These are phyloP conservation scores for Oopsacas minuta DNA, from an alignment of 37 sponge, comb jelly and placozoan species.

Conservation along the genomic window DNA sequence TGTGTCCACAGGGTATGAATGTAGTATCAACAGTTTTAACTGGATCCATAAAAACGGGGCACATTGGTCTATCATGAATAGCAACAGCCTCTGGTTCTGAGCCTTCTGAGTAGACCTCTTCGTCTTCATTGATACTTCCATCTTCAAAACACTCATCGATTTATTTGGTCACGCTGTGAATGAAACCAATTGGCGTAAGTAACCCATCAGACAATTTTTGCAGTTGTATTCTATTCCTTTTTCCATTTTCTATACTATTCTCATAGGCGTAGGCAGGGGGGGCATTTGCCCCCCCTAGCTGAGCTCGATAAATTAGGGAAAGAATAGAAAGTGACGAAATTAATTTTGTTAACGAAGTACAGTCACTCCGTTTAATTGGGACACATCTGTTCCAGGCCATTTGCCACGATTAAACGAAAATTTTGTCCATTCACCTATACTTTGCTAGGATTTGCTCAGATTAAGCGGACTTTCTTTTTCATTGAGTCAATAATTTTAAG, in stretches of 20 bases:
- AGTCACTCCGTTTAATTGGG: no score
- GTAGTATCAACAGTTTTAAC: not conserved
- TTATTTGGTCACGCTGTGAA: not conserved
- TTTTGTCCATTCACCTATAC: no score
- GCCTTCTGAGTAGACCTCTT: slow-evolving; percentile 4
- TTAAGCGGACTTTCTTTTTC: no score
- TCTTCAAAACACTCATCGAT: slow-evolving; percentile 9
- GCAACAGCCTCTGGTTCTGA: slow-evolving; percentile 15
- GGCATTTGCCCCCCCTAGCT: no score
- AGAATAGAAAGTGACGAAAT: no score
- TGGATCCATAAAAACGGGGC: not conserved
- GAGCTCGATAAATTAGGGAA: no score
- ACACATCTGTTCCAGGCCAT: no score
- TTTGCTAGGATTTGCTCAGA: no score
- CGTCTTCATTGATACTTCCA: not conserved
- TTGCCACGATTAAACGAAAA: no score
- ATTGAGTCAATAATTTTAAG: no score
- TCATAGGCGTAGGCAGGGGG: no score
- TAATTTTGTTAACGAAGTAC: no score
- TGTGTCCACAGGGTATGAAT: slow-evolving; percentile 17
- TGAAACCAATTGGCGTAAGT: slow-evolving; percentile 13
- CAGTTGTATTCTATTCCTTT: not conserved
- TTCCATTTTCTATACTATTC: not conserved
- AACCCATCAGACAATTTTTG: not conserved
- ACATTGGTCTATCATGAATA: not conserved